Evolutionary conservation across 35 echinoderm and acorn worm species (phyloP).

Genomic region (Acanthaster planci): DNA sequence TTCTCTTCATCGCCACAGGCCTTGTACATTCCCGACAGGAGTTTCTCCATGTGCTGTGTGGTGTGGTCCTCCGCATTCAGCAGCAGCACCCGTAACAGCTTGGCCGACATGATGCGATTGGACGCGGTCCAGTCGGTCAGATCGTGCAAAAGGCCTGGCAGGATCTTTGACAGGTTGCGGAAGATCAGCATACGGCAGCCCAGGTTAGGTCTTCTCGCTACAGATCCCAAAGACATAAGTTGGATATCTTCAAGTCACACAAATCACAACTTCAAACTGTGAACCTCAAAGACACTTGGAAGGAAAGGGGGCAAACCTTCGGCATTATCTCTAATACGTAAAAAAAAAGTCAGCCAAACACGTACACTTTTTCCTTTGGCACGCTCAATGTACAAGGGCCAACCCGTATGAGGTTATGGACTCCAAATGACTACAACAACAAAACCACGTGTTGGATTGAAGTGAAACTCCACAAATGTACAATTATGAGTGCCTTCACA

Average conservation of each 20-base stretch:
- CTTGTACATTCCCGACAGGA: conserved; percentile 88
- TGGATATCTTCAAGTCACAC: not conserved
- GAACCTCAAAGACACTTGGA: too few species aligned
- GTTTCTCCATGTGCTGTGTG: conserved; percentile 85
- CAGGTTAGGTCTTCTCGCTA: conserved; percentile 71
- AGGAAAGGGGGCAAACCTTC: too few species aligned
- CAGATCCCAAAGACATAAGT: not conserved
- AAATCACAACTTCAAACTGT: too few species aligned
- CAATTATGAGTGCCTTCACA: too few species aligned
- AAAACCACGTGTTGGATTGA: too few species aligned
- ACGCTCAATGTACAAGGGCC: too few species aligned
- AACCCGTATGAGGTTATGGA: too few species aligned
- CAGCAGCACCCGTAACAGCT: conserved; percentile 68
- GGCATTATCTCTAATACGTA: too few species aligned
- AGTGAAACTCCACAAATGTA: too few species aligned
- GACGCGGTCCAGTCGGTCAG: conserved; percentile 81
- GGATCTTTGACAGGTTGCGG: conserved; percentile 91
- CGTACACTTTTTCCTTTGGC: too few species aligned
- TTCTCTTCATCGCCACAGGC: conserved; percentile 86
- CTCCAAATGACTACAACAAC: too few species aligned
- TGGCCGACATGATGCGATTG: conserved; percentile 92
- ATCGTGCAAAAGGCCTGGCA: conserved; percentile 89
- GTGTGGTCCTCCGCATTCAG: conserved; percentile 93
- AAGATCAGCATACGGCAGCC: conserved; percentile 89
- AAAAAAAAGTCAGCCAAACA: not conserved